These are phyloP conservation scores for Gymnosoma rotundatum DNA, from an alignment of 2,888 invertebrate species.

Conservation along the genomic window DNA sequence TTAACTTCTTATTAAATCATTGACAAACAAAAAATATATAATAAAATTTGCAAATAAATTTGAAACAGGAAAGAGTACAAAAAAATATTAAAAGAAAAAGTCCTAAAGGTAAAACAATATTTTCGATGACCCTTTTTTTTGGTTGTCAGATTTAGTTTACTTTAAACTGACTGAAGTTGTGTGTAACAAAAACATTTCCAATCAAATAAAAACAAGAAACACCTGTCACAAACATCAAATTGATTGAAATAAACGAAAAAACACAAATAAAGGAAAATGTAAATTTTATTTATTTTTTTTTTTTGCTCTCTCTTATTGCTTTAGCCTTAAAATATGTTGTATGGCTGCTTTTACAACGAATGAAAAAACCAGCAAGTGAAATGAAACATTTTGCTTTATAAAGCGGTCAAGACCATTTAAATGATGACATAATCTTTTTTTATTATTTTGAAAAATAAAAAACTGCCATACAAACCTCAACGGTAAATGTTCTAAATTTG, in stretches of 20 bases:
- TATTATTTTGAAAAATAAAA: not conserved
- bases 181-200: constrained; percentile 30
- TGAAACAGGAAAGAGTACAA: not conserved
- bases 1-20: constrained; percentile 62
- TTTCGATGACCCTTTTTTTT: constrained; percentile 54
- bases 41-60: constrained; percentile 14
- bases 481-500: constrained; percentile 44
- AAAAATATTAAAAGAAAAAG: not conserved
- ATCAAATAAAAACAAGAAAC: constrained; percentile 44
- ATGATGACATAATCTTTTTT: constrained; percentile 54
- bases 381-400: constrained; percentile 27
- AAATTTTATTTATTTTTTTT: constrained; percentile 21
- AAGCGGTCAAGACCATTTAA: constrained; percentile 50
- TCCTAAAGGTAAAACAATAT: constrained; percentile 52
- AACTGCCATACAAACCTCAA: not conserved
- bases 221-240: constrained; percentile 64
- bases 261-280: constrained; percentile 1
- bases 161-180: not conserved
- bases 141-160: not conserved
- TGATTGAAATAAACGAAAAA: constrained; percentile 38
- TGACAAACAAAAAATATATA: constrained; percentile 14
- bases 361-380: constrained; percentile 22
- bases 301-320: no score
- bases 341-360: constrained; percentile 53
- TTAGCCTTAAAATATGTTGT: constrained; percentile 37